Base-by-base conservation (phyloP, 2,113 vertebrate genomes). In the Lepisosteus osseus region DNA sequence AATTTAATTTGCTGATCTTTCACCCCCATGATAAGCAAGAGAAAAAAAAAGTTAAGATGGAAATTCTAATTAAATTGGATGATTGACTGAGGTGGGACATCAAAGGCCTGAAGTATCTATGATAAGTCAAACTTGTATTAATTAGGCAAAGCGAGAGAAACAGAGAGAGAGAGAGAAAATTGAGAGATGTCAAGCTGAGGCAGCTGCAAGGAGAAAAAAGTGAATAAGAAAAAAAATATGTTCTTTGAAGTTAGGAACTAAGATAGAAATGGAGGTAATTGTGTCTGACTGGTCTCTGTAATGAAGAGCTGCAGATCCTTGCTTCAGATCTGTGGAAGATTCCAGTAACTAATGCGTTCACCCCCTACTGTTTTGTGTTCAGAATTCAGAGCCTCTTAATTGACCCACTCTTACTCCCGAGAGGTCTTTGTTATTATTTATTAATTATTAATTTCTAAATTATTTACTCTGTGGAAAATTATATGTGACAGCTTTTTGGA, bases 381-480 rank as follows among this genome's bases (percentile, higher is more conserved):
- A 93, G 93, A 93, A 94, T 93, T 90, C 90, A 80, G 90, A 90
- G 89, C 85, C 82, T 90, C 80, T 89, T 98, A 98, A 98, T 99
- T 97, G 95, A 96, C 95, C 93, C 83, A 87, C 87, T 85, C 88
- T 84, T 78, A 91, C 89, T 95, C 95, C 94, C 94, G 89, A 74
- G 88, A 92, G 93, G 89, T 93, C 87, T 87, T 94, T 95, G 93
- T 95, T 98, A 97, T 97, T 96, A 97, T 96, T 98, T 97, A 97
- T 98, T 97, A 96, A 98, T 95, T 95, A 97, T 98, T 97, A 92
- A 97, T 95, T 84, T 83, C 90, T 98, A 94, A 98, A 98, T 99
- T 95, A 98, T 98, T 98, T 93, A 97, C 91, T 76, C 86, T 85
- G 87, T 91, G 90, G 91, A 91, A 94, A 93, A 92, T 92, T 89